These are phyloP conservation scores for Ammodytes marinus DNA, from an alignment of 2,113 vertebrate species.

Conservation along the genomic window DNA sequence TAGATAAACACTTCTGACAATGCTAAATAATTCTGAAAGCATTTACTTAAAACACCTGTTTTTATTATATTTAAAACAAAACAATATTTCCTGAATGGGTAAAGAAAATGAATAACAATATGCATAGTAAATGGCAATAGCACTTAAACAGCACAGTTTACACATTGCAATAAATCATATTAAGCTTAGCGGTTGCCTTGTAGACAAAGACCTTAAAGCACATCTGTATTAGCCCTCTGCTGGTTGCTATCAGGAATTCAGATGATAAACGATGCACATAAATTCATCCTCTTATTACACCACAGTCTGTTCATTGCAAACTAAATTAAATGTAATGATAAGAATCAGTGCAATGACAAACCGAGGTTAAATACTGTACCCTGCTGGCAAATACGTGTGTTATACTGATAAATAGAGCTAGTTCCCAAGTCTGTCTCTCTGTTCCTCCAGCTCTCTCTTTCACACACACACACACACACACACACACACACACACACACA, in stretches of 20 bases:
- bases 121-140: slow-evolving; percentile 10
- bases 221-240: slow-evolving; percentile 73
- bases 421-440: slow-evolving; percentile 60
- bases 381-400: slow-evolving; percentile 74
- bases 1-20: slow-evolving; percentile 1
- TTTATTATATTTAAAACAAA: background rate
- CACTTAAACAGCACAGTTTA: slow-evolving; percentile 25
- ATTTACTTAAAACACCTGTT: background rate
- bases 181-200: slow-evolving; percentile 16
- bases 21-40: slow-evolving; percentile 7
- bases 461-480: slow-evolving; percentile 21
- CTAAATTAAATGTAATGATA: slow-evolving; percentile 76
- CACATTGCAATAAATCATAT: slow-evolving; percentile 38
- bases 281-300: slow-evolving; percentile 59
- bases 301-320: slow-evolving; percentile 57
- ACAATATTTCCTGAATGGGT: background rate
- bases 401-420: slow-evolving; percentile 74
- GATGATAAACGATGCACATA: slow-evolving; percentile 58
- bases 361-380: slow-evolving; percentile 79
- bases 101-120: background rate
- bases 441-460: slow-evolving; percentile 49
- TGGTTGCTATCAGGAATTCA: slow-evolving; percentile 67
- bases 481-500: slow-evolving; percentile 27
- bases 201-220: slow-evolving; percentile 56
- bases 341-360: slow-evolving; percentile 78